Evolutionary conservation across 2,888 invertebrate genomes (phyloP).

Genomic region (Mantis religiosa): DNA sequence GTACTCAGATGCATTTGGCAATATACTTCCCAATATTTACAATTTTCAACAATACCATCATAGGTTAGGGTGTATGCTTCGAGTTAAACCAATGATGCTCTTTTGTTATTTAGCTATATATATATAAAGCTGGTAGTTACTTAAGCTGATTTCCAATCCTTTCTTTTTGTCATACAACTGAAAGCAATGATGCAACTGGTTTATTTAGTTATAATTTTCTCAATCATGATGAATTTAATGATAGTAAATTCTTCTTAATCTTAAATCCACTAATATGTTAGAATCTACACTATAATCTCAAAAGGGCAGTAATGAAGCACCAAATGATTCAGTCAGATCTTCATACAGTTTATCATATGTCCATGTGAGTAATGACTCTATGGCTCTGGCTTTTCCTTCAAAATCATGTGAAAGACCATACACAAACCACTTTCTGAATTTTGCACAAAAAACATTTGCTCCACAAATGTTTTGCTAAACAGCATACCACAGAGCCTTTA

Average conservation of each 20-base stretch:
- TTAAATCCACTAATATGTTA: not conserved
- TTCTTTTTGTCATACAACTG: not conserved
- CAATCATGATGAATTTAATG: not conserved
- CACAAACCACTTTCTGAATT: not conserved
- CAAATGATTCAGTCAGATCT: not conserved
- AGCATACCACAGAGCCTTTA: not conserved
- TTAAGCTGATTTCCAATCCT: not conserved
- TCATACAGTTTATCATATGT: not conserved
- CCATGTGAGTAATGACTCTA: not conserved
- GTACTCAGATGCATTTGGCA: not conserved
- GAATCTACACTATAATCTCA: not conserved
- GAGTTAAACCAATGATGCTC: not conserved
- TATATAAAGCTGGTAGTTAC: not conserved
- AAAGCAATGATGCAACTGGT: not conserved
- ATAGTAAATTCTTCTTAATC: not conserved
- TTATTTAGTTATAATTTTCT: not conserved
- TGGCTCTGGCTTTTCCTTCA: not conserved
- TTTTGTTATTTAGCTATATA: not conserved
- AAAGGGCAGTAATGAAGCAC: not conserved
- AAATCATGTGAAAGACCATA: not conserved
- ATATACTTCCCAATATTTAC: not conserved
- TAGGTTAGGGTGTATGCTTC: not conserved
- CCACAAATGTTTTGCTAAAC: not conserved
- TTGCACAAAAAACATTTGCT: not conserved
- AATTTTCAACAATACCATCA: not conserved